Base-by-base conservation (phyloP, 30 jellyfish, hydroid and myxozoan species). In the Aurelia aurita region DNA sequence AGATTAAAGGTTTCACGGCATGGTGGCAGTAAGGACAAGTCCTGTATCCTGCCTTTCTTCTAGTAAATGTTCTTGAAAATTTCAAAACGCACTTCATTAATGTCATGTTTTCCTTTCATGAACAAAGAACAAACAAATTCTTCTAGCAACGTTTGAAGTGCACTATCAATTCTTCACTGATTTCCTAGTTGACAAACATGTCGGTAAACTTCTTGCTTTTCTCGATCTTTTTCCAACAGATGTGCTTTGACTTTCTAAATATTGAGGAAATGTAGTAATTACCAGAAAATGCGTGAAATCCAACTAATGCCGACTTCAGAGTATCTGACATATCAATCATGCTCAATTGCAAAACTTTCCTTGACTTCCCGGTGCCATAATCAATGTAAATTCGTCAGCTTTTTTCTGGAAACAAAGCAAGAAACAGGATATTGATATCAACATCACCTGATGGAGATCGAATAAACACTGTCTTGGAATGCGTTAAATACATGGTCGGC, bases 401-500 rank as follows among this genome's bases (percentile, higher is more conserved):
- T 77, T 67, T n/a, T 77, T 57, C 88, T 59, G 65, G 67, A 58
- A 77, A 57, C 68, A 77, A 57, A 34, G 67, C 67, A 25, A 60
- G 67, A 49, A 62, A 63, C 74, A 80, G 73, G 31, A 80, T 28
- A 62, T 35, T 80, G 72, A 80, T 65, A 65, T 80, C 90, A 73
- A 80, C 90, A 54, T 80, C 90, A 8, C 83, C 90, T 39, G 90
- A 64, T 62, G 83, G 82, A 39, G 82, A 62, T 32, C 84, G 35
- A 39, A 80, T 69, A 80, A 80, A 23, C 5, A 80, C 84, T 63
- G 90, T 72, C 53, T 25, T 58, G 60, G 68, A 44, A 5, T 83
- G 78, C 80, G 2, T 28, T 35, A 31, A 71, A 19, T 0, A 77
- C 84, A 22, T 51, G 82, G 12, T 83, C 69, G 53, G 91, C 75